Evolutionary conservation across 1,140 invertebrate species (phyloP), one percentile per base, ranked within the genome.

Genomic region (Pseudachorutes palmiensis): DNA sequence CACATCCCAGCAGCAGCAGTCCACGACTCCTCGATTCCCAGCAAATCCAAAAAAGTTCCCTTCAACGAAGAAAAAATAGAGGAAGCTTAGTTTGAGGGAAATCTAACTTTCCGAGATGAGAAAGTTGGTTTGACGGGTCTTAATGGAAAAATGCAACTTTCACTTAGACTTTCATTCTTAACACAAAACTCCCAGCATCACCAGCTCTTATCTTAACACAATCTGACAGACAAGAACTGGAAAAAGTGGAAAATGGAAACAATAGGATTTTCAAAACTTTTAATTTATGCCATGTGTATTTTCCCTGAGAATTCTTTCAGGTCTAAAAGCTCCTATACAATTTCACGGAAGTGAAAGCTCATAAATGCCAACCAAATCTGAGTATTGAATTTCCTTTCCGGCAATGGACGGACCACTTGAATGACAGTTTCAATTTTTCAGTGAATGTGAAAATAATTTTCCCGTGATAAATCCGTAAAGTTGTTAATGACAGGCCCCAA

Each of bases 401-500:
- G 19, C 5, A 41, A 41, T 19, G 5, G 5, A 41, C 5, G 36
- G 36, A n/a, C n/a, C n/a, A n/a, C 36, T 41, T 41, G 36, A 41
- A 19, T 41, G 36, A 41, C 36, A 41, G 36, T 41, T 41, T 41
- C 36, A 41, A 9, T 41, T 41, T 41, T 41, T 19, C 36, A 9
- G 5, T 41, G 5, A 5, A 5, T 41, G 36, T 5, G 36, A n/a
- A n/a, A n/a, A n/a, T 41, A 41, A 41, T 41, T 41, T 41, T 41
- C 36, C 36, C 36, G 36, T 41, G 19, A 41, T 41, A 41, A 41
- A 41, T 41, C 36, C 36, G 36, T 41, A 41, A 41, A 41, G 36
- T 59, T 66, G 68, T 62, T 41, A 66, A 60, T 64, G 68, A 70
- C 68, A 70, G 65, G 60, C 36, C 19, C n/a, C n/a, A n/a, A n/a